These are phyloP conservation scores for Cynopterus brachyotis DNA, from an alignment of 2,113 vertebrate genomes.

Conservation along the genomic window DNA sequence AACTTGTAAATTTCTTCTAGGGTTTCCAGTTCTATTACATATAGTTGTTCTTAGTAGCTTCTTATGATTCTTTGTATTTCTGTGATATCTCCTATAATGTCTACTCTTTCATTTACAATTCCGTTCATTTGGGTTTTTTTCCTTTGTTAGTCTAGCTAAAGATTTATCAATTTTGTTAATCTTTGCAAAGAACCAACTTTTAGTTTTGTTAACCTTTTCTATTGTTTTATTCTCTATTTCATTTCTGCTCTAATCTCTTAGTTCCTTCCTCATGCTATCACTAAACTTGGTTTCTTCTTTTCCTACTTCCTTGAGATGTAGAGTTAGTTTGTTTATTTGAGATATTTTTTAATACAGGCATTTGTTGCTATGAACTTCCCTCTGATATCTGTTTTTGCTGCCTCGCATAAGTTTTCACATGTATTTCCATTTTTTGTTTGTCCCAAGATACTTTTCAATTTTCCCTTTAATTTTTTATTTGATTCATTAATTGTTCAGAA, in stretches of 20 bases:
- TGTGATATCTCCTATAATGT: too few relatives aligned
- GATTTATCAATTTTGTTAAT: too few relatives aligned
- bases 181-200: too few relatives aligned
- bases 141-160: too few relatives aligned
- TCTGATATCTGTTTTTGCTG: neutral
- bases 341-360: neutral
- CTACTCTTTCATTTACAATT: too few relatives aligned
- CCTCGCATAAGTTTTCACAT: neutral
- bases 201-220: too few relatives aligned
- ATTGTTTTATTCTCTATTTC: too few relatives aligned
- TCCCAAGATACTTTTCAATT: neutral
- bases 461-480: neutral
- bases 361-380: neutral
- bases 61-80: too few relatives aligned
- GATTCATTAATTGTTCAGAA: neutral
- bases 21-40: neutral
- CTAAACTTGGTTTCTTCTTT: neutral
- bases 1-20: neutral
- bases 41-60: too few relatives aligned
- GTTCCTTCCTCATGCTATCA: neutral
- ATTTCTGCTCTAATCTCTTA: neutral
- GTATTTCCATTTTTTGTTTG: neutral
- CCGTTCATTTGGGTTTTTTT: too few relatives aligned
- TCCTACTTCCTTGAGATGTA: neutral
- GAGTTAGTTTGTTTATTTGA: neutral